Evolutionary conservation across 2,113 vertebrate genomes (phyloP).

Genomic region (Urocynchramus pylzowi): DNA sequence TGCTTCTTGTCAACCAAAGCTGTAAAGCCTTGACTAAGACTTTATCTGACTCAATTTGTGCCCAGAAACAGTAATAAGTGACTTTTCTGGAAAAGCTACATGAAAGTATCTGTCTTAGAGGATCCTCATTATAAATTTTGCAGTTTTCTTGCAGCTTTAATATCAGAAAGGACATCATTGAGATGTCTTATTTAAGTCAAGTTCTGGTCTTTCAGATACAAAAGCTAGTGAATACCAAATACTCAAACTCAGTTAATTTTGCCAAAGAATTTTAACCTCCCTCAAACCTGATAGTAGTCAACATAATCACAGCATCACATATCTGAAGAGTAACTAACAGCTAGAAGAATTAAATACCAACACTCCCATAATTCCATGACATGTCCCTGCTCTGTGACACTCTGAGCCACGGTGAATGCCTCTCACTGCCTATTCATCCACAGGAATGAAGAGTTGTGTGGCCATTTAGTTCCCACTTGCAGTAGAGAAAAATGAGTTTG

Average conservation of each 20-base stretch:
- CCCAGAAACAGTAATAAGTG: neutral
- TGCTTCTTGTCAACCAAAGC: neutral
- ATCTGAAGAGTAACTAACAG: neutral
- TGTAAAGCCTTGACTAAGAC: neutral
- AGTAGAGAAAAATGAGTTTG: neutral
- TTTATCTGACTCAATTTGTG: neutral
- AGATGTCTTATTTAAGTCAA: neutral
- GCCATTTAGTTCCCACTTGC: neutral
- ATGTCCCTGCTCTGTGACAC: neutral
- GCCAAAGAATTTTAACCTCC: neutral
- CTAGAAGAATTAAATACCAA: neutral
- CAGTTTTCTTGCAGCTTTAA: neutral
- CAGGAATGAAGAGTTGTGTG: neutral
- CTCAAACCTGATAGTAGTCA: neutral
- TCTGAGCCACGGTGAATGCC: neutral
- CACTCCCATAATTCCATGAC: fast-evolving
- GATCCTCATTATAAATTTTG: neutral
- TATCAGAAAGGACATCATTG: neutral
- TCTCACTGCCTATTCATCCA: neutral
- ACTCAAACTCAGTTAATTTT: neutral
- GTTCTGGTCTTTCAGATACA: fast-evolving
- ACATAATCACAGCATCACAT: neutral
- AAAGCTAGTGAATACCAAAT: neutral
- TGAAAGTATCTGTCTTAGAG: fast-evolving
- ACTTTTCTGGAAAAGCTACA: neutral